These are phyloP conservation scores for Ptiloglossa arizonensis DNA, from an alignment of 1,140 invertebrate species.

Conservation along the genomic window DNA sequence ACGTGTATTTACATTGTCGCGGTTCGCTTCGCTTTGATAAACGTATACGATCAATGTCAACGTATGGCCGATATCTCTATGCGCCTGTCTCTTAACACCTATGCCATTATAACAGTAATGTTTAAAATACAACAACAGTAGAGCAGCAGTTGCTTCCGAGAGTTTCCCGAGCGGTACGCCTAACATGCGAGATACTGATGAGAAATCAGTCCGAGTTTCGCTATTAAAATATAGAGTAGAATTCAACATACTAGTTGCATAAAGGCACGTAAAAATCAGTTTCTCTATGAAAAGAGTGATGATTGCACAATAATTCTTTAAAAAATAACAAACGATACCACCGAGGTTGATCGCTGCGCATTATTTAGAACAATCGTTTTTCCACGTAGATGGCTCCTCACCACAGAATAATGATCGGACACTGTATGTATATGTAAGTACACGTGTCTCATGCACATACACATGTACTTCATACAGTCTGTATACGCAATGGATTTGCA, in stretches of 20 bases:
- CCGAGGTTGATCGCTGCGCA: slow-evolving; percentile 49
- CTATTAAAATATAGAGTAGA: slow-evolving; percentile 64
- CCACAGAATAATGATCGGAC: slow-evolving; percentile 67
- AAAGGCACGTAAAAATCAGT: slow-evolving; percentile 69
- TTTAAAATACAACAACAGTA: slow-evolving; percentile 62
- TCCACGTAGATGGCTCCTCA: slow-evolving; percentile 42
- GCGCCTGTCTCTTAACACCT: slow-evolving; percentile 52
- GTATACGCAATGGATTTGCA: slow-evolving; percentile 41
- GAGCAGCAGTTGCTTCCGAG: slow-evolving; percentile 32
- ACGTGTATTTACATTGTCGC: neutral
- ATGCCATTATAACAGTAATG: slow-evolving; percentile 52
- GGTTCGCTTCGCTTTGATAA: neutral
- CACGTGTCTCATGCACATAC: slow-evolving; percentile 52
- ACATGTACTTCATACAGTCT: slow-evolving; percentile 51
- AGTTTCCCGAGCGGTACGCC: slow-evolving; percentile 15
- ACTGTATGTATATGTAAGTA: slow-evolving; percentile 54
- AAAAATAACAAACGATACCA: slow-evolving; percentile 52
- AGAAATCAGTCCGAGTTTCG: slow-evolving; percentile 48
- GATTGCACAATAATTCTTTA: slow-evolving; percentile 62
- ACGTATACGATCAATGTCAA: neutral
- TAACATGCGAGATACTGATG: slow-evolving; percentile 44
- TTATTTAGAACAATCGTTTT: slow-evolving; percentile 53
- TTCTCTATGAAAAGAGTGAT: slow-evolving; percentile 61
- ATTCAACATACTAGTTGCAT: slow-evolving; percentile 63
- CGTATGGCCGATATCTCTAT: neutral